Conservation (phyloP, 1,140 invertebrate genomes). For the Archivesica marissinica region DNA sequence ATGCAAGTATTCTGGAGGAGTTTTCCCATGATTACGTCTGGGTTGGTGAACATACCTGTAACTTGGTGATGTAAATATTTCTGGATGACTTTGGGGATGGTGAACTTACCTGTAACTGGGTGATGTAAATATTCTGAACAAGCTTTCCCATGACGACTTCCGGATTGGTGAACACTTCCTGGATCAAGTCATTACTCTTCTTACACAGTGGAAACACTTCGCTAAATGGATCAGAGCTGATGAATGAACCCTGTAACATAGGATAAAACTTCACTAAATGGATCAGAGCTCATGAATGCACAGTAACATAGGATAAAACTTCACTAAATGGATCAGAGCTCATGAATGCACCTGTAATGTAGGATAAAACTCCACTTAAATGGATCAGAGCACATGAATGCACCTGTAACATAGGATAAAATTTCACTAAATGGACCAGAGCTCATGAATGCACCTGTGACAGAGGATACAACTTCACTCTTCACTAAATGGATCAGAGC, state of each 20-base stretch:
- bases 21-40: conserved; percentile 98
- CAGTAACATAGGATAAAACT: too few relatives aligned
- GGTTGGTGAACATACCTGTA: too few relatives aligned
- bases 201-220: conserved; percentile 96
- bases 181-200: conserved; percentile 94
- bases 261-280: too few relatives aligned
- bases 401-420: too few relatives aligned
- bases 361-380: conserved; percentile 96
- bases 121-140: conserved; percentile 97
- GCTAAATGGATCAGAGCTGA: conserved; percentile 94
- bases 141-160: conserved; percentile 99
- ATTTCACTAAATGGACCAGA: conserved; percentile 97
- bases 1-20: conserved; percentile 99
- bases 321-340: conserved; percentile 96
- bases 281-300: too few relatives aligned
- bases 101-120: conserved; percentile 92
- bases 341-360: conserved; percentile 88
- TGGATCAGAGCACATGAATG: conserved; percentile 92
- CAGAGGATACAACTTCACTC: too few relatives aligned
- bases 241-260: conserved; percentile 88
- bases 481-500: too few relatives aligned
- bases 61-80: too few relatives aligned
- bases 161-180: conserved; percentile 97
- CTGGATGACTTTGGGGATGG: too few relatives aligned
- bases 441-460: conserved; percentile 89